Evolutionary conservation across 2,888 invertebrate species (phyloP), one percentile per base, ranked within the genome.

Genomic region (Saturnia japonica): DNA sequence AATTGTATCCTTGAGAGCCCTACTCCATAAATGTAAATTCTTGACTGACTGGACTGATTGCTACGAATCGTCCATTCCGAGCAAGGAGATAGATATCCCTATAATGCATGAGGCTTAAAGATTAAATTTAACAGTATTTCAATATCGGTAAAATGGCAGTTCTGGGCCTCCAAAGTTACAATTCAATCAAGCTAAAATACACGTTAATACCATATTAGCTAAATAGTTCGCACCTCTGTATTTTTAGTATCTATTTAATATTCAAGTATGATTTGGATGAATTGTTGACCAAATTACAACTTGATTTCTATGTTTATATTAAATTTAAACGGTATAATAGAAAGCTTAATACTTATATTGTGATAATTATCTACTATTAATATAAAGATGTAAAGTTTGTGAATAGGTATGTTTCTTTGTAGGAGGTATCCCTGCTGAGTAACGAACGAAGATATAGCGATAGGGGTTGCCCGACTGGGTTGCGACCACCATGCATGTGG

Each of bases 1-100:
- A 64, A 40, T 40, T 64, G n/a, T 19, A 64, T 34, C 34, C 62
- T 34, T 28, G 62, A 16, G 28, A 16, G n/a, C 40, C 22, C n/a
- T 40, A 9, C n/a, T 40, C 34, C 11, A 64, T 34, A 62, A 62
- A 28, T 60, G 25, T 60, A 60, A 60, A 60, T 60, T 60, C 57
- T 28, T 60, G 25, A 28, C 28, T 60, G 28, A 60, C 25, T 28
- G 25, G n/a, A 60, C 57, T 28, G 57, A 25, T 60, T 28, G 57
- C 28, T 25, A 60, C 25, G 12, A 60, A 60, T 14, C 25, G 14
- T 60, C 28, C 19, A 60, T 28, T 60, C 14, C 25, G 14, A 60
- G 12, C 19, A 60, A 60, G 25, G 57, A 28, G 25, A 0, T 60
- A 28, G 25, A 60, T 28, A 60, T 28, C 1, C 28, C 57, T 28